Base-by-base conservation (phyloP, 1,140 invertebrate species). In the Phenacoccus solenopsis region DNA sequence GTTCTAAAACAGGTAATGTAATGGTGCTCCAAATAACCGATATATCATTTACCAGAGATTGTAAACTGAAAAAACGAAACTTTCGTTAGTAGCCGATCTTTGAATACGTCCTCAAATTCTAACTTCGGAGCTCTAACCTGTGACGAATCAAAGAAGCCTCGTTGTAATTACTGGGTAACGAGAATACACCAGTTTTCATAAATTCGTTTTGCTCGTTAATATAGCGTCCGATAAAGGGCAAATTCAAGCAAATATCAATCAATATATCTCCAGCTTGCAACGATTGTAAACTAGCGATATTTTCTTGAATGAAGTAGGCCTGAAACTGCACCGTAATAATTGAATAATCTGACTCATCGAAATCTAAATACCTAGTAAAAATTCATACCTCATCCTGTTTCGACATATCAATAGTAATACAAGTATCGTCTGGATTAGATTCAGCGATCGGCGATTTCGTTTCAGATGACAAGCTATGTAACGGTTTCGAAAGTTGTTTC, bases 1-100 rank as follows among this genome's bases (percentile, higher is more conserved):
- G 93, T 78, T 96, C 93, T 25, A 95, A 78, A 69, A 94, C 86
- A 1, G 92, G 93, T 69, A 96, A 78, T 16, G 89, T 89, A 70
- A 95, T 82, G 0, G 91, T 90, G 73, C 87, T 86, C 75, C 87
- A 88, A 35, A 93, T 86, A 61, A 94, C 86, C 59, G 86, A 87
- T 56, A 95, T 86, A 76, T 96, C 94, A 72, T 88, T 88, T 24
- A 92, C 84, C 28, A 93, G 81, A 70, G 85, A 84, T 74, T 90
- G 87, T 67, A 90, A 82, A 74, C 89, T 94, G 68, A 38, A 74
- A 74, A 71, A 57, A 71, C 20, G 61, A 59, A 56, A 4, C 5
- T 28, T 21, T n/a, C n/a, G n/a, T n/a, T n/a, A n/a, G n/a, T n/a
- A n/a, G n/a, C n/a, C n/a, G n/a, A n/a, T n/a, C n/a, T n/a, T n/a